These are phyloP conservation scores for Brachypteracias leptosomus DNA, from an alignment of 2,113 vertebrate genomes.

Conservation along the genomic window DNA sequence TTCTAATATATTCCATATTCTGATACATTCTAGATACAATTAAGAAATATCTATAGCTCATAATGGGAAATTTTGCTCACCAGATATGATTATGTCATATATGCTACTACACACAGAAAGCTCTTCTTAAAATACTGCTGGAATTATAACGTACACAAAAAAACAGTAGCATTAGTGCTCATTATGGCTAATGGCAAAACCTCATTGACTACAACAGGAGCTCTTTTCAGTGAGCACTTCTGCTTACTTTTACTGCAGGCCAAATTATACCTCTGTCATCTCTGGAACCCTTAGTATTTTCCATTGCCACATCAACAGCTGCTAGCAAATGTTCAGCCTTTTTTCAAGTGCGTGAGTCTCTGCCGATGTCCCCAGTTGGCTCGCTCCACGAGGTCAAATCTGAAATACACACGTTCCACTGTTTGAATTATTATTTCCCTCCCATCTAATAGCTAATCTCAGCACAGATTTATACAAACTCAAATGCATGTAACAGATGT, in stretches of 20 bases:
- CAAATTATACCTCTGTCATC: constrained; percentile 46
- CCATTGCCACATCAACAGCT: constrained; percentile 66
- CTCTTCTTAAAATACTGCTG: neutral
- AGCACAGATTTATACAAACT: neutral
- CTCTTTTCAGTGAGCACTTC: neutral
- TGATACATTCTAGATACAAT: neutral
- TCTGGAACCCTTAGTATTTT: constrained; percentile 66
- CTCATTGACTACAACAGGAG: neutral
- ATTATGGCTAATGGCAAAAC: neutral
- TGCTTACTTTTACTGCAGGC: constrained; percentile 31
- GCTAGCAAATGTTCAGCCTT: neutral
- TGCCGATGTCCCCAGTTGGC: neutral
- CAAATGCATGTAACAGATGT: neutral
- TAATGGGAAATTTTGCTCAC: neutral
- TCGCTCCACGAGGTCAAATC: neutral
- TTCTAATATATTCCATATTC: neutral
- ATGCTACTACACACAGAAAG: neutral
- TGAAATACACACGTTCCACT: neutral
- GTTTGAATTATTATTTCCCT: neutral
- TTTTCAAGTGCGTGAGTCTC: neutral
- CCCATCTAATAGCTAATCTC: neutral
- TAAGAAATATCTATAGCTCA: neutral
- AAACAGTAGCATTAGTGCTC: neutral
- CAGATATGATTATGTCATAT: neutral
- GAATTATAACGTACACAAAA: neutral